Evolutionary conservation across 2,113 vertebrate genomes (phyloP).

Genomic region (Diadophis punctatus): DNA sequence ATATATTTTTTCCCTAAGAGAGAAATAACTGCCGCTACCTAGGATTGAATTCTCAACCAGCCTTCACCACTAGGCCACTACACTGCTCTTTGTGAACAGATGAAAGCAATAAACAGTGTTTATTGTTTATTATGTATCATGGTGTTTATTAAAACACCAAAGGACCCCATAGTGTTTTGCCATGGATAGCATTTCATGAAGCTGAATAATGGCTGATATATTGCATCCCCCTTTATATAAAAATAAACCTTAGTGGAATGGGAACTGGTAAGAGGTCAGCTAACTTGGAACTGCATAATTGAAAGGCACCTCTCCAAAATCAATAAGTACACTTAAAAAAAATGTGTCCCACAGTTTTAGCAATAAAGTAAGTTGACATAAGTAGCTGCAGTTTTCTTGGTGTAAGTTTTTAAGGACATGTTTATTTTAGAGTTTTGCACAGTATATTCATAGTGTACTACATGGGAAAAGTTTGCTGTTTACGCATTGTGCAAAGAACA

Average conservation of each 20-base stretch:
- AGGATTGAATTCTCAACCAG: neutral
- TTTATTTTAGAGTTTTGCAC: slow-evolving; percentile 39
- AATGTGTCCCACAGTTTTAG: slow-evolving; percentile 1
- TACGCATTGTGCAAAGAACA: slow-evolving; percentile 37
- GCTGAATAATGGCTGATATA: neutral
- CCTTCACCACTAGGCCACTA: neutral
- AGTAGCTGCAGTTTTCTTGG: slow-evolving; percentile 7
- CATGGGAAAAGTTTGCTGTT: slow-evolving; percentile 28
- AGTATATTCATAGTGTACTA: slow-evolving; percentile 26
- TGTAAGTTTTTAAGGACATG: slow-evolving; percentile 22
- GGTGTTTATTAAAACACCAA: neutral
- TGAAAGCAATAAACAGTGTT: neutral
- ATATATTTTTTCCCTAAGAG: neutral
- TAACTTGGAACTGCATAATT: neutral
- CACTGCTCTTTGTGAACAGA: neutral
- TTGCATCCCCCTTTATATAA: neutral
- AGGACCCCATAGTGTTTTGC: neutral
- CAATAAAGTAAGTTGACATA: slow-evolving; percentile 23
- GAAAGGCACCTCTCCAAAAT: neutral
- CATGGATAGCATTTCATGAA: neutral
- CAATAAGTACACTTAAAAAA: neutral
- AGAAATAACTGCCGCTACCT: neutral
- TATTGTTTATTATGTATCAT: neutral
- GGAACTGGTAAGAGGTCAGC: neutral
- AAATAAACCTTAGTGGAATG: neutral